A percentile compares a stretch with the other conserved stretches of the same genome.
Conservation (phyloP, 2,113 vertebrate genomes). For the Zosterops borbonicus region DNA sequence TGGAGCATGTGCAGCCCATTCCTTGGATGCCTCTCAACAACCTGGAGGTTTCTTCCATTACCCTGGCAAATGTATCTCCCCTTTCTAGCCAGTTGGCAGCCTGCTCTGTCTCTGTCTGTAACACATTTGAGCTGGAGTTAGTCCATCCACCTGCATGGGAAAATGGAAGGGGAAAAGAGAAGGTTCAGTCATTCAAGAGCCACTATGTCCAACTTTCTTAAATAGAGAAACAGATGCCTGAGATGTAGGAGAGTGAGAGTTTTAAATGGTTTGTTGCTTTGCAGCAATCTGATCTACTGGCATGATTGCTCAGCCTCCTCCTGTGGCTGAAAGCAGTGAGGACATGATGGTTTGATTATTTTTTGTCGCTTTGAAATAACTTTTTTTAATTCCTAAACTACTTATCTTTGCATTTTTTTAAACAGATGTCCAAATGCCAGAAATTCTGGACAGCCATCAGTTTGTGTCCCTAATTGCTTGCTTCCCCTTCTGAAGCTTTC, state of each 20-base stretch:
- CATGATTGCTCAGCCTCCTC: not conserved
- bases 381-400: not conserved
- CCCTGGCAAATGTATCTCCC: not conserved
- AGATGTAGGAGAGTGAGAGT: not conserved
- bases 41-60: not conserved
- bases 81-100: not conserved
- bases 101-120: not conserved
- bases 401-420: not conserved
- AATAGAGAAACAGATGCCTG: not conserved
- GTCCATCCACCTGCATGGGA: not conserved
- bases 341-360: not conserved
- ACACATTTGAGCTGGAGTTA: not conserved
- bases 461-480: not conserved
- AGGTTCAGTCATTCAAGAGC: not conserved
- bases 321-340: not conserved
- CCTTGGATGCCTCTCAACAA: not conserved
- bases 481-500: not conserved
- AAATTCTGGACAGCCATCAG: not conserved
- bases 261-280: not conserved
- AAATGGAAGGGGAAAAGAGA: not conserved
- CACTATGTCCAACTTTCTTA: not conserved
- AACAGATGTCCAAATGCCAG: not conserved
- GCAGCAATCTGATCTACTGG: not conserved
- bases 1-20: not conserved
- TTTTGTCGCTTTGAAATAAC: not conserved